Base-by-base conservation (phyloP, 2,113 vertebrate genomes). In the Brachypodius melanocephalos region DNA sequence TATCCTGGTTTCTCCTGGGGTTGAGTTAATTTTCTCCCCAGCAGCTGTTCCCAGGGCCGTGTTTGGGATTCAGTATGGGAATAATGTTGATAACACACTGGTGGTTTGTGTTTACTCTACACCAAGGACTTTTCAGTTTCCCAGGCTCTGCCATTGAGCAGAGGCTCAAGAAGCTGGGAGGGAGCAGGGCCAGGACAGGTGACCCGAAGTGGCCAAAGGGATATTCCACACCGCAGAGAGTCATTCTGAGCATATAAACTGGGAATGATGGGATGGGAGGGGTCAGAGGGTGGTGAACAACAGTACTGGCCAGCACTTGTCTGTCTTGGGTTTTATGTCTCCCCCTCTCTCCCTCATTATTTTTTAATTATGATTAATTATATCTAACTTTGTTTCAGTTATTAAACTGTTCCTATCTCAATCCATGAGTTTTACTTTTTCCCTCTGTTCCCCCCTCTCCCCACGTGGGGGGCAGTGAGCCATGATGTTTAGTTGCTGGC, bases 391-490 rank as follows among this genome's bases (percentile, higher is more conserved):
- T 21, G 16, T 42, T 79, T 88, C 34, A 63, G 25, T 71, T 63
- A 63, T 40, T 59, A 61, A 74, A 34, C 9, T 46, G 24, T 61
- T 45, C 38, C 59, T 74, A 66, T 38, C n/a, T 59, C 45, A 59
- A 25, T 28, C 22, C 6, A 0, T 0, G 7, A 38, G 18, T 66
- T 66, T 74, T 46, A 29, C 22, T 38, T 43, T 29, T 4, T 2
- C 2, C 14, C 21, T 10, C 5, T 2, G 4, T 36, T 66, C 10
- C 26, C 28, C 13, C 38, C 25, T 52, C 45, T 51, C 52, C 54
- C 45, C 29, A 8, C 1, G 7, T 26, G 10, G 28, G 16, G 17
- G 14, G 62, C 36, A 67, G 21, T 8, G 45, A 76, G 40, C 32
- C 46, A 45, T 25, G 52, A 67, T 34, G 38, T 51, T 88, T 26